Evolutionary conservation across 2,797 vertebrate species (phyloP).

Genomic region (Esox lucius): DNA sequence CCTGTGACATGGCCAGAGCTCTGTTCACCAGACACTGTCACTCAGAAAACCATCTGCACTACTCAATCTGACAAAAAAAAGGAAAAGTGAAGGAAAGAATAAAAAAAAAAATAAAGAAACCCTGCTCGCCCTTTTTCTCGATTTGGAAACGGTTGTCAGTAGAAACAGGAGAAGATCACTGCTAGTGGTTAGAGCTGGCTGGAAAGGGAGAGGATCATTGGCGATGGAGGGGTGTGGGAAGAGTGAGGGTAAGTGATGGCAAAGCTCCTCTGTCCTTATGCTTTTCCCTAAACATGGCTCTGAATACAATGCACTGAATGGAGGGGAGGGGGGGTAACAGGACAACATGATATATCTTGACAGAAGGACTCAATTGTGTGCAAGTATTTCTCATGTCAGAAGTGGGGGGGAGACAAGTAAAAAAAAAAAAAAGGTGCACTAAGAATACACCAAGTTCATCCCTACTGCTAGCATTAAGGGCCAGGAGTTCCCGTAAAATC

Average conservation of each 20-base stretch:
- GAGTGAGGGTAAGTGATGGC: constrained; percentile 35
- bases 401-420: constrained; percentile 19
- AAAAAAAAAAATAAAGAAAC: constrained; percentile 52
- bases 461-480: neutral
- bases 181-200: constrained; percentile 43
- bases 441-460: neutral
- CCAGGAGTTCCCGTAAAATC: neutral
- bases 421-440: neutral
- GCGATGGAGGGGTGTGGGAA: constrained; percentile 40
- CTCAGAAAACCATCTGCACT: constrained; percentile 77
- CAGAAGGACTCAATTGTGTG: neutral
- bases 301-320: neutral
- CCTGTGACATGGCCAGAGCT: constrained; percentile 58
- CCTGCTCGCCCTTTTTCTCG: constrained; percentile 66
- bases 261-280: neutral
- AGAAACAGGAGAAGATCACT: constrained; percentile 24
- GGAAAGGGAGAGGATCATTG: constrained; percentile 43
- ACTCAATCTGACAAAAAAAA: constrained; percentile 51
- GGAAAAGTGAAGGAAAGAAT: constrained; percentile 3
- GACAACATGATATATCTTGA: neutral
- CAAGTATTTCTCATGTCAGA: too few relatives aligned
- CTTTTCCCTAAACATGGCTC: neutral
- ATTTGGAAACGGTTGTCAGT: constrained; percentile 64
- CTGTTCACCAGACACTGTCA: constrained; percentile 65
- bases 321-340: neutral